Evolutionary conservation across 2,888 invertebrate species (phyloP).

Genomic region (Archaeoteleia sp.): DNA sequence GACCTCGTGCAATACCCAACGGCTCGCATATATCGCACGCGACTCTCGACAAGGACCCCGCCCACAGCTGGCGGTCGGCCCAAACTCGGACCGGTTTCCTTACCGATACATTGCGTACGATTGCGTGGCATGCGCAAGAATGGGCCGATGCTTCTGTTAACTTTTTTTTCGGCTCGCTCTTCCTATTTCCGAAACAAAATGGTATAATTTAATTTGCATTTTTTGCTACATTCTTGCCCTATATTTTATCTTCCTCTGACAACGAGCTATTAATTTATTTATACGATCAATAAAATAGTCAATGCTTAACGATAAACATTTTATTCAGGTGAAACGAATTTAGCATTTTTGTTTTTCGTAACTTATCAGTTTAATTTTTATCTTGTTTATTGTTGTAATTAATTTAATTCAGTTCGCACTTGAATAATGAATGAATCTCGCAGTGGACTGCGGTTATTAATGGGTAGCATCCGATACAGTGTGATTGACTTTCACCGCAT

Average conservation of each 20-base stretch:
- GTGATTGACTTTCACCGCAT: slow-evolving; percentile 35
- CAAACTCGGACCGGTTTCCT: slow-evolving; percentile 52
- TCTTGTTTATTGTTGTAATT: too few relatives aligned
- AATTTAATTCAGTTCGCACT: slow-evolving; percentile 23
- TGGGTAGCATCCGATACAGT: slow-evolving; percentile 22
- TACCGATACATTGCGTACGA: slow-evolving; percentile 33
- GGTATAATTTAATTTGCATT: too few relatives aligned
- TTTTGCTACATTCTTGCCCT: too few relatives aligned
- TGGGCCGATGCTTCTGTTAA: slow-evolving; percentile 26
- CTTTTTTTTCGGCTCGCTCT: slow-evolving; percentile 24
- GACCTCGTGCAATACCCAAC: slow-evolving; percentile 51
- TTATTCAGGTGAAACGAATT: too few relatives aligned
- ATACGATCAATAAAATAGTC: too few relatives aligned
- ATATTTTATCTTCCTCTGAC: too few relatives aligned
- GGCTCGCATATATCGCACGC: slow-evolving; percentile 29
- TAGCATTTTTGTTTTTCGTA: too few relatives aligned
- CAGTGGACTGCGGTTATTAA: slow-evolving; percentile 42
- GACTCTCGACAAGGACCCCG: slow-evolving; percentile 24
- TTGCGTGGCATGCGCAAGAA: slow-evolving; percentile 46
- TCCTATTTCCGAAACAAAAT: slow-evolving; percentile 29
- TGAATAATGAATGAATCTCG: slow-evolving; percentile 33
- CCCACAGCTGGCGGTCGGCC: slow-evolving; percentile 19
- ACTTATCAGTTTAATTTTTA: too few relatives aligned
- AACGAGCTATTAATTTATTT: too few relatives aligned
- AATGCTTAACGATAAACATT: too few relatives aligned